These are phyloP conservation scores for Ictalurus punctatus DNA, from an alignment of 2,113 vertebrate genomes.

Conservation along the genomic window DNA sequence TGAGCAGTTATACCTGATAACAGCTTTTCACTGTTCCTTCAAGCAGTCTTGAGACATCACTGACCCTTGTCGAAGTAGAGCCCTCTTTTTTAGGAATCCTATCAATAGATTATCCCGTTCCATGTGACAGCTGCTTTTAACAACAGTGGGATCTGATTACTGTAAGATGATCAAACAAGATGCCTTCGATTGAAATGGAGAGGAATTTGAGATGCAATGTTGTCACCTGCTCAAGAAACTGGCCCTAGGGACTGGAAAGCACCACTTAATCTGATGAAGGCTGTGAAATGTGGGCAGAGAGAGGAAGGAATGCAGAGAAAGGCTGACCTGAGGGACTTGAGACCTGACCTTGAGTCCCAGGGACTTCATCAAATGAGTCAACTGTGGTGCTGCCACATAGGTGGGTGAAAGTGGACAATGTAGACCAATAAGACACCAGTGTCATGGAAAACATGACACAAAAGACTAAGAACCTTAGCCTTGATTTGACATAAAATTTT, in stretches of 20 bases:
- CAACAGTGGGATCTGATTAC: slow-evolving; percentile 22
- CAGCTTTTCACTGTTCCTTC: slow-evolving; percentile 18
- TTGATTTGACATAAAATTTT: background rate
- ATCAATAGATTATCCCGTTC: slow-evolving; percentile 35
- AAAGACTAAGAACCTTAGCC: background rate
- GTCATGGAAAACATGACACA: background rate
- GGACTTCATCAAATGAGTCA: slow-evolving; percentile 18
- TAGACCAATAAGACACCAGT: background rate
- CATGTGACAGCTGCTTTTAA: slow-evolving; percentile 46
- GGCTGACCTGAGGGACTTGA: slow-evolving; percentile 41
- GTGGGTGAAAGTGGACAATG: slow-evolving; percentile 1
- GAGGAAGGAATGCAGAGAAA: slow-evolving; percentile 52
- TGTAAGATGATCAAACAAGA: slow-evolving; percentile 21
- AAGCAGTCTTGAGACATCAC: slow-evolving; percentile 5
- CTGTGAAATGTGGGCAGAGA: slow-evolving; percentile 1
- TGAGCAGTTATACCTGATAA: slow-evolving; percentile 1
- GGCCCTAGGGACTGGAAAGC: background rate
- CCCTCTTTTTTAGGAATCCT: slow-evolving; percentile 34
- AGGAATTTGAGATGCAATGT: background rate
- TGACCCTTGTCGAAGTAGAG: slow-evolving; percentile 9
- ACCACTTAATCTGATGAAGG: background rate
- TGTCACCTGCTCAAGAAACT: slow-evolving; percentile 9
- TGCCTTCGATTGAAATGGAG: background rate
- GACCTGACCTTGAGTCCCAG: slow-evolving; percentile 49
- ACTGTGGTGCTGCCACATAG: background rate